Percentiles rank a stretch among this genome's conserved stretches.
Evolutionary conservation across 2,888 invertebrate species (phyloP).

Genomic region (Fragum whitleyi): DNA sequence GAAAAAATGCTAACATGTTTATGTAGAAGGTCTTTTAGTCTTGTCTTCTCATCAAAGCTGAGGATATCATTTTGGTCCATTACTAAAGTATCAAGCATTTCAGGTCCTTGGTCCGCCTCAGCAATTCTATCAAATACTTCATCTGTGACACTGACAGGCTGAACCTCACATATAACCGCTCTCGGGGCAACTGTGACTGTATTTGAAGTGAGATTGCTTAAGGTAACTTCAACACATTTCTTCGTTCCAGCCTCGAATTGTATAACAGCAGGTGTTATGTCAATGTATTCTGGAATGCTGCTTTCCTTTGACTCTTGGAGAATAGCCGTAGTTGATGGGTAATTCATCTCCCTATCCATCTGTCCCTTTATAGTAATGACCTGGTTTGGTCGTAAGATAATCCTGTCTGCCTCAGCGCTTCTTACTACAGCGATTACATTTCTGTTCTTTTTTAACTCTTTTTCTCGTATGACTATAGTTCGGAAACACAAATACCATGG

Average conservation of each 20-base stretch:
- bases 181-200: too few species aligned
- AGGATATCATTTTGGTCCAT: not conserved
- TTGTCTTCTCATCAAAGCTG: too few species aligned
- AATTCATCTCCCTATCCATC: slow-evolving; percentile 10
- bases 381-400: slow-evolving; percentile 34
- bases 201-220: not conserved
- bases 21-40: not conserved
- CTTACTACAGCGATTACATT: slow-evolving; percentile 24
- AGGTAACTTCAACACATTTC: slow-evolving; percentile 32
- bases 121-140: not conserved
- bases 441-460: slow-evolving; percentile 28
- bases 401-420: slow-evolving; percentile 14
- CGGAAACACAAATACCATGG: slow-evolving; percentile 40
- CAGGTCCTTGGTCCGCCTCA: not conserved
- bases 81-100: not conserved
- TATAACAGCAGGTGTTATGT: slow-evolving; percentile 10
- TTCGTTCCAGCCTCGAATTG: not conserved
- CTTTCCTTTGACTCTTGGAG: too few species aligned
- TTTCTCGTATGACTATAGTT: slow-evolving; percentile 23
- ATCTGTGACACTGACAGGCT: slow-evolving; percentile 10
- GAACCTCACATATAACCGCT: too few species aligned
- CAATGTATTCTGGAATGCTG: too few species aligned
- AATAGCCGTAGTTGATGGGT: slow-evolving; percentile 18
- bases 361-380: too few species aligned
- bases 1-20: slow-evolving; percentile 10